Conservation (phyloP, 1,140 invertebrate species). For the Hycleus cichorii region DNA sequence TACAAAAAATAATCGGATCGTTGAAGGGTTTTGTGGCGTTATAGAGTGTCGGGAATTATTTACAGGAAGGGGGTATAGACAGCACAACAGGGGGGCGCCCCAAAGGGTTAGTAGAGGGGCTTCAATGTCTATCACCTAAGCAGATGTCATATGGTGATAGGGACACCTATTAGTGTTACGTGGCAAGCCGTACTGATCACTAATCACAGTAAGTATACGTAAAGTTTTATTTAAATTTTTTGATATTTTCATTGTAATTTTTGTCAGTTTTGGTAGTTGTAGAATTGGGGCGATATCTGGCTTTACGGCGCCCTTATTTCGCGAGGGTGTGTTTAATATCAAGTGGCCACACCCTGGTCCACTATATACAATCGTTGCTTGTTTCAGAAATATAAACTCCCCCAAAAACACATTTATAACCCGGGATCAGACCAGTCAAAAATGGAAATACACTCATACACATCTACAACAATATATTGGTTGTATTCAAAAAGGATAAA, state of each 20-base stretch:
- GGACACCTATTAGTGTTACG: too few relatives aligned
- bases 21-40: constrained; percentile 35
- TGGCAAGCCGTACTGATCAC: too few relatives aligned
- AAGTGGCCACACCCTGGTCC: constrained; percentile 29
- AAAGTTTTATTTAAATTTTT: neutral
- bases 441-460: constrained; percentile 23
- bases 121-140: constrained; percentile 6
- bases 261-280: neutral
- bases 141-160: constrained; percentile 26
- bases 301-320: neutral
- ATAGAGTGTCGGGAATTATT: constrained; percentile 37
- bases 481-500: constrained; percentile 1
- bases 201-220: neutral
- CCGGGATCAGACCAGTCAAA: constrained; percentile 32
- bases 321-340: constrained; percentile 28
- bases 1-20: constrained; percentile 39
- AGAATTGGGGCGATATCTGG: neutral
- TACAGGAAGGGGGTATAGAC: constrained; percentile 23
- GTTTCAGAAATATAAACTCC: constrained; percentile 24
- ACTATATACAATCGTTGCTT: constrained; percentile 19
- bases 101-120: constrained; percentile 32
- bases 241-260: neutral
- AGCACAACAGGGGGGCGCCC: constrained; percentile 10
- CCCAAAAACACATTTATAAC: constrained; percentile 29
- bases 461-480: constrained; percentile 9